These are phyloP conservation scores for Entomyzon cyanotis DNA, from an alignment of 2,113 vertebrate genomes.

Conservation along the genomic window DNA sequence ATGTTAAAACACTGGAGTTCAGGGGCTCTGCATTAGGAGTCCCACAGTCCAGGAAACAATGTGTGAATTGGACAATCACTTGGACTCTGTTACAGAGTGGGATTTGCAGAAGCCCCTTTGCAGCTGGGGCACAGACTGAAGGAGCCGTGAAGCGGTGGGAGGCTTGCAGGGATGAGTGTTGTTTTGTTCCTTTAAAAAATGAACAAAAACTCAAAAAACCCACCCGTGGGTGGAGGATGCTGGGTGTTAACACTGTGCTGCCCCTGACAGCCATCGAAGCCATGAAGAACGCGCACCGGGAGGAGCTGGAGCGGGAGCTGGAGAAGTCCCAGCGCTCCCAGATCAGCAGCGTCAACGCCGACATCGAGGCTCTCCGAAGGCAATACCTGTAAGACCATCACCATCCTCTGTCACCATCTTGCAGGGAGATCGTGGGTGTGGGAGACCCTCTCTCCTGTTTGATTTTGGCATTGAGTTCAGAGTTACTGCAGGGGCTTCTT, in stretches of 20 bases:
- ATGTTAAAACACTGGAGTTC: neutral
- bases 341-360: constrained; percentile 88
- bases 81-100: neutral
- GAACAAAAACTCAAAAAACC: neutral
- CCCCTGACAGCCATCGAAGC: constrained; percentile 88
- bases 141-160: neutral
- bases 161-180: accelerated
- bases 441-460: neutral
- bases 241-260: neutral
- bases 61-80: neutral
- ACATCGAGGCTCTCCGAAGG: constrained; percentile 88
- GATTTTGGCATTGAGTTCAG: neutral
- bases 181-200: neutral
- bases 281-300: constrained; percentile 97
- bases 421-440: accelerated
- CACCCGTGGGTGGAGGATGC: accelerated
- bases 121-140: neutral
- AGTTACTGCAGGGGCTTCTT: accelerated
- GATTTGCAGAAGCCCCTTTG: neutral
- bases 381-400: constrained; percentile 84
- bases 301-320: constrained; percentile 87
- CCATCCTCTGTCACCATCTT: accelerated
- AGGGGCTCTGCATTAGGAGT: neutral
- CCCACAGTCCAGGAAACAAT: neutral
- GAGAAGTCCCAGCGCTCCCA: constrained; percentile 93